Evolutionary conservation across 2,888 invertebrate species (phyloP).

Genomic region (Zygothrica quintamaculata): DNA sequence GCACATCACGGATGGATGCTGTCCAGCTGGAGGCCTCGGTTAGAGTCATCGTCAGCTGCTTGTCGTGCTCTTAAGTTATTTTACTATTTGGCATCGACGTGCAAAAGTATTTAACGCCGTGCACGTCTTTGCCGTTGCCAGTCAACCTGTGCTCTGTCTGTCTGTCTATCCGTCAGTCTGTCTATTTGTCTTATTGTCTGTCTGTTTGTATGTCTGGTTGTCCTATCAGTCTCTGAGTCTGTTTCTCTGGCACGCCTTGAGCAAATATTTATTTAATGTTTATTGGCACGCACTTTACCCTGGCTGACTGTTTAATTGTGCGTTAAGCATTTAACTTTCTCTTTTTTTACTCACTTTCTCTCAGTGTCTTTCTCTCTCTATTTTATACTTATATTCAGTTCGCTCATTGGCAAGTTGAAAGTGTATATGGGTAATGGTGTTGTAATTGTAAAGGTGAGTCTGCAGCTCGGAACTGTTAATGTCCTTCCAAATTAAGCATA

Average conservation of each 20-base stretch:
- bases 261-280: slow-evolving; percentile 79
- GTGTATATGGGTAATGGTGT: slow-evolving; percentile 34
- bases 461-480: not conserved
- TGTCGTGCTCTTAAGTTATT: slow-evolving; percentile 32
- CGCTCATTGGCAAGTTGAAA: slow-evolving; percentile 27
- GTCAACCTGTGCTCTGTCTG: slow-evolving; percentile 1
- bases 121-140: slow-evolving; percentile 38
- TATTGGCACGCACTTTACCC: slow-evolving; percentile 70
- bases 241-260: slow-evolving; percentile 34
- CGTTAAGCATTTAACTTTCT: slow-evolving; percentile 69
- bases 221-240: slow-evolving; percentile 3
- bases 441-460: slow-evolving; percentile 41
- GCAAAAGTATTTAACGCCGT: slow-evolving; percentile 69
- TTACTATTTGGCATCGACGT: slow-evolving; percentile 39
- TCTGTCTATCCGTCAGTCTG: slow-evolving; percentile 9
- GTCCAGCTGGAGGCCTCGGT: slow-evolving; percentile 20
- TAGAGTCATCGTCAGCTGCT: slow-evolving; percentile 65
- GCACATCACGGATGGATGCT: slow-evolving; percentile 43
- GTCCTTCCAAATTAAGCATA: slow-evolving; percentile 20
- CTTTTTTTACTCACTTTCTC: slow-evolving; percentile 40
- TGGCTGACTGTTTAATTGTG: slow-evolving; percentile 69
- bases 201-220: slow-evolving; percentile 7
- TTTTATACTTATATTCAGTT: too few species aligned
- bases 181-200: too few species aligned
- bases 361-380: too few species aligned